Evolutionary conservation across 2,888 invertebrate genomes (phyloP).

Genomic region (Hymenopus coronatus): DNA sequence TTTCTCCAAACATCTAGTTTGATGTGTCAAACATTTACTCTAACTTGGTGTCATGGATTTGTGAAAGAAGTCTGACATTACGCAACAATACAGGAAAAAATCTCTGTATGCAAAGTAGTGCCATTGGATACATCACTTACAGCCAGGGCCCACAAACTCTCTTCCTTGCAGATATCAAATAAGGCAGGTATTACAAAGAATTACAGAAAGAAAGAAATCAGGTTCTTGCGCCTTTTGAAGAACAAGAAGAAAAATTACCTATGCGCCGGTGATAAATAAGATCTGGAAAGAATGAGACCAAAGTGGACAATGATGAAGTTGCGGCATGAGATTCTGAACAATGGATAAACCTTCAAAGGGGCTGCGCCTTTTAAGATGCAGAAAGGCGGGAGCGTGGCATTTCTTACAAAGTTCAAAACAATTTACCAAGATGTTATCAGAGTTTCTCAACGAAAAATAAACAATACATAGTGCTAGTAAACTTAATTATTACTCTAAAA

Average conservation of each 20-base stretch:
- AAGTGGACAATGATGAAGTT: neutral
- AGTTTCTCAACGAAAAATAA: neutral
- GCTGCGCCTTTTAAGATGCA: neutral
- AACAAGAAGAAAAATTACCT: neutral
- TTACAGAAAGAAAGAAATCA: neutral
- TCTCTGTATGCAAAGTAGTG: too few species aligned
- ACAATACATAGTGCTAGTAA: neutral
- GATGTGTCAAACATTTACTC: too few species aligned
- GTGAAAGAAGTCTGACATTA: too few species aligned
- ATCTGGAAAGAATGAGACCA: neutral
- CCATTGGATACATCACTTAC: too few species aligned
- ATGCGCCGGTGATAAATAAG: neutral
- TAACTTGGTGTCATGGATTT: too few species aligned
- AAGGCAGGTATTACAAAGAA: neutral
- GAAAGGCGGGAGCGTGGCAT: neutral
- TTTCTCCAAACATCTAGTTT: too few species aligned
- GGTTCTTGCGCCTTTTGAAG: neutral
- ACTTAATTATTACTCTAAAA: neutral
- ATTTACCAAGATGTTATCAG: neutral
- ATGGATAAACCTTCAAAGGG: neutral
- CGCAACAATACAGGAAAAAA: too few species aligned
- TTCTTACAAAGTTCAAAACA: neutral
- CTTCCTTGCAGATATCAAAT: too few species aligned
- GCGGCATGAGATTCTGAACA: neutral
- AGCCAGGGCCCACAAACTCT: too few species aligned